Conservation (phyloP, 2,113 vertebrate species). For the human (Homo sapiens) region GRCh38 chr2:663501-664000, state of each 20-base stretch:
- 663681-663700: not conserved
- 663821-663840: not conserved
- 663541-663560: rapidly evolving
- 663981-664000: not conserved
- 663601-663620: not conserved
- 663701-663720: not conserved
- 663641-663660: not conserved
- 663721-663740: not conserved
- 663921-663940: not conserved
- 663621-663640: not conserved
- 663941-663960: not conserved
- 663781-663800: not conserved
- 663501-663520: not conserved
- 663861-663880: not conserved
- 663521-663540: too few relatives aligned
- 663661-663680: not conserved
- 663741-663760: not conserved
- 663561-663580: not conserved
- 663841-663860: not conserved
- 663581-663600: not conserved
- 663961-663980: not conserved
- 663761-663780: not conserved
- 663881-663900: not conserved
- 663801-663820: not conserved
- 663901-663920: rapidly evolving